Percentiles rank a stretch among this genome's conserved stretches.
phyloP scores from a whole-genome alignment of 2,113 vertebrate species.

The Hippocampus zosterae region DNA sequence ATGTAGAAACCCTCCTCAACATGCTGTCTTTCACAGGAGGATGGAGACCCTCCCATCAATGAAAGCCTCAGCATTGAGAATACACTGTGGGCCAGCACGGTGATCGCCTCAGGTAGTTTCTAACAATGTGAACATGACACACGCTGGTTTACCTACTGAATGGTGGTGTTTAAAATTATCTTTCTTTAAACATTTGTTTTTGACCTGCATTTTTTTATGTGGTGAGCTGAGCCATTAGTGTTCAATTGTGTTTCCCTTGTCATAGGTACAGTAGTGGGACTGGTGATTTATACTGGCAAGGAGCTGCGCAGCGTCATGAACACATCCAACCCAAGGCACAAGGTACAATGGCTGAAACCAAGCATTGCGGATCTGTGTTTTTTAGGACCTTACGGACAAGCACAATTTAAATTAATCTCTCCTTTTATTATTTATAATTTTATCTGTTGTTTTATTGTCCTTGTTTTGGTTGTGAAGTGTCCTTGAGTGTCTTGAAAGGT shows the following conservation, averaged over 20 bases:
- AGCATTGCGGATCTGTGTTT: not conserved
- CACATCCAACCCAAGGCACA: slow-evolving; percentile 90
- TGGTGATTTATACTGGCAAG: slow-evolving; percentile 94
- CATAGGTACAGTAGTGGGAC: slow-evolving; percentile 90
- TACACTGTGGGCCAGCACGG: slow-evolving; percentile 95
- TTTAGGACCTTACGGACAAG: not conserved
- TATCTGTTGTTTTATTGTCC: too few relatives aligned
- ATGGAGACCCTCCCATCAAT: slow-evolving; percentile 90
- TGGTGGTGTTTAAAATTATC: slow-evolving; percentile 17
- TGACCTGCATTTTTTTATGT: slow-evolving; percentile 34
- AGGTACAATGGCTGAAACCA: slow-evolving; percentile 72
- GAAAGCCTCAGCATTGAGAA: slow-evolving; percentile 97
- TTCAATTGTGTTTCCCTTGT: not conserved
- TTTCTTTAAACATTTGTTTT: slow-evolving; percentile 36
- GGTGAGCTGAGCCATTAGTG: not conserved
- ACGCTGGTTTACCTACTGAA: not conserved
- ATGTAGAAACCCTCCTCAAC: not conserved
- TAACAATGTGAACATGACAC: not conserved
- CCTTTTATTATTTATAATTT: too few relatives aligned
- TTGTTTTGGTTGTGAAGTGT: too few relatives aligned
- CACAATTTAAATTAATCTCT: too few relatives aligned
- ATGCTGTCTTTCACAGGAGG: slow-evolving; percentile 75
- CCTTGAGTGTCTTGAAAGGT: too few relatives aligned
- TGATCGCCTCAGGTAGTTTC: slow-evolving; percentile 88
- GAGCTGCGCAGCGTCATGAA: slow-evolving; percentile 98